A percentile compares a stretch with the other conserved stretches of the same genome.
Conservation (phyloP, 1,140 invertebrate species). For the Lordiphosa stackelbergi region DNA sequence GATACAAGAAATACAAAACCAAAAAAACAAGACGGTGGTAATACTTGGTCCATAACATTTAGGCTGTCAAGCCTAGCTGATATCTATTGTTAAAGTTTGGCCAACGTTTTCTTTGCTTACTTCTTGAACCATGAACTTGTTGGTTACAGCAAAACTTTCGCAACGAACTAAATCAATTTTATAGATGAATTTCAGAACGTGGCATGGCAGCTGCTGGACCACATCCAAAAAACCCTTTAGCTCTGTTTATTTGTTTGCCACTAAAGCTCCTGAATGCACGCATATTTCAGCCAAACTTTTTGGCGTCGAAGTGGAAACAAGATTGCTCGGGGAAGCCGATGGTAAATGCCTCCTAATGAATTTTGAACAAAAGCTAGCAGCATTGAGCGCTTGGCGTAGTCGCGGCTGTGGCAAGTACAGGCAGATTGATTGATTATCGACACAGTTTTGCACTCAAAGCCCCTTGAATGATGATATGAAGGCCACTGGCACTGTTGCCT, state of each 20-base stretch:
- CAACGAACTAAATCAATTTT: slow-evolving; percentile 48
- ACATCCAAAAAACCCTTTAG: slow-evolving; percentile 22
- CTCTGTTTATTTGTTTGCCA: slow-evolving; percentile 44
- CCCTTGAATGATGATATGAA: slow-evolving; percentile 47
- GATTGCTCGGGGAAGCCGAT: not conserved
- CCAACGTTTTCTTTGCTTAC: too few relatives aligned
- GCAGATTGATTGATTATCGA: slow-evolving; percentile 64
- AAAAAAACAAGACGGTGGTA: too few relatives aligned
- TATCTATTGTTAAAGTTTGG: too few relatives aligned
- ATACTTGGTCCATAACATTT: too few relatives aligned
- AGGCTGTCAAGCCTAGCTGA: too few relatives aligned
- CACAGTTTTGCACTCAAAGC: slow-evolving; percentile 57
- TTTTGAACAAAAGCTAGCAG: slow-evolving; percentile 9
- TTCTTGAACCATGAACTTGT: not conserved
- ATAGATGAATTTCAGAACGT: slow-evolving; percentile 1
- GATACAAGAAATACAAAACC: too few relatives aligned
- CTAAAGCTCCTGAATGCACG: slow-evolving; percentile 11
- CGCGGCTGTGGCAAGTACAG: slow-evolving; percentile 10
- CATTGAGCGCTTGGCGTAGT: slow-evolving; percentile 1
- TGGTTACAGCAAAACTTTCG: slow-evolving; percentile 30
- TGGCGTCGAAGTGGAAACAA: slow-evolving; percentile 26
- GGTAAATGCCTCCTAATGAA: slow-evolving; percentile 28
- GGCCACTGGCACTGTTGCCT: not conserved
- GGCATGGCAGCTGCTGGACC: slow-evolving; percentile 2
- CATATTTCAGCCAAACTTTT: slow-evolving; percentile 18